Evolutionary conservation across 2,888 invertebrate species (phyloP).

Genomic region (Eupithecia abbreviata): DNA sequence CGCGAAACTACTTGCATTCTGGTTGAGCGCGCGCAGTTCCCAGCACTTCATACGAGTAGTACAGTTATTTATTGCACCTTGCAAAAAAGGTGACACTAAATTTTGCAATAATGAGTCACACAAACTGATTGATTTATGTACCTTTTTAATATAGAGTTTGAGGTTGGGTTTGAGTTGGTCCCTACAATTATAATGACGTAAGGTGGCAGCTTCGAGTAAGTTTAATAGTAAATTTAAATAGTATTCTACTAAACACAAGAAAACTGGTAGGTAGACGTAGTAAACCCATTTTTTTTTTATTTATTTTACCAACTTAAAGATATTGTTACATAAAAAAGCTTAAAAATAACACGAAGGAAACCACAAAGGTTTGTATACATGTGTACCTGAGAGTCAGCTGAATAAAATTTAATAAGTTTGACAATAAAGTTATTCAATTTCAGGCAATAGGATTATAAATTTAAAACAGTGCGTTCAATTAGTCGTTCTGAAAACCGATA

Average conservation of each 20-base stretch:
- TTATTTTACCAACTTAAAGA: no score
- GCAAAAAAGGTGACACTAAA: neutral
- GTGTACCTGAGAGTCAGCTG: no score
- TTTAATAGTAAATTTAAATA: neutral
- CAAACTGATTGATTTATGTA: neutral
- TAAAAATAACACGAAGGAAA: no score
- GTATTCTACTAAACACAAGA: neutral
- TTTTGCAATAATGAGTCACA: neutral
- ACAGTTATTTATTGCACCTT: neutral
- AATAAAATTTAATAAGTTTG: no score
- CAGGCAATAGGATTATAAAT: no score
- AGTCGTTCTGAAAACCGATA: slow-evolving; percentile 17
- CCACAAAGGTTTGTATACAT: no score
- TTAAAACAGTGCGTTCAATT: neutral
- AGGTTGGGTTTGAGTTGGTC: neutral
- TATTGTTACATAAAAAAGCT: no score
- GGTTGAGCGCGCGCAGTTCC: slow-evolving; percentile 56
- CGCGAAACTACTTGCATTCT: slow-evolving; percentile 44
- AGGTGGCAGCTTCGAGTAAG: neutral
- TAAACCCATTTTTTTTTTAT: no score
- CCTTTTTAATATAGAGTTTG: neutral
- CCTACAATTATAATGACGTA: neutral
- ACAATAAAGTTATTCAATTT: no score
- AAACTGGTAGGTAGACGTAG: neutral
- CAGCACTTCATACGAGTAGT: slow-evolving; percentile 52